A percentile compares a stretch with the other conserved stretches of the same genome.
Evolutionary conservation across 2,888 invertebrate species (phyloP).

Genomic region (Chloroclysta siterata): DNA sequence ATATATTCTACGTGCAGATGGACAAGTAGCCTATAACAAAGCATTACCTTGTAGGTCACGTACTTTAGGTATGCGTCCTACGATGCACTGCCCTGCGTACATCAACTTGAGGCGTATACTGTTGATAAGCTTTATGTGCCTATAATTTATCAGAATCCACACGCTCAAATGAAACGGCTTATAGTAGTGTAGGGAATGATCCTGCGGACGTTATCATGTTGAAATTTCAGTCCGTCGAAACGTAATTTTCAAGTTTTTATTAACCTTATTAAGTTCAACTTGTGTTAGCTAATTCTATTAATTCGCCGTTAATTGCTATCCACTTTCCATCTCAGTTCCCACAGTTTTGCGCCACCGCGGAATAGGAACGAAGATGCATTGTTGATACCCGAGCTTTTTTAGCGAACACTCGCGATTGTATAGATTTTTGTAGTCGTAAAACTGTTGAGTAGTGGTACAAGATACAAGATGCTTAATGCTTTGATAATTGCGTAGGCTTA

Average conservation of each 20-base stretch:
- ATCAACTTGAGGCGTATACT: too few species aligned
- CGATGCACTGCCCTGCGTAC: too few species aligned
- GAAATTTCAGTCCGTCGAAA: neutral
- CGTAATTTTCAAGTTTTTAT: neutral
- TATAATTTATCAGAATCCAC: too few species aligned
- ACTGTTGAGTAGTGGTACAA: slow-evolving; percentile 3
- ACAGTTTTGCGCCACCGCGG: slow-evolving; percentile 60
- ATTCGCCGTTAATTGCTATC: slow-evolving; percentile 10
- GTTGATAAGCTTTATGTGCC: too few species aligned
- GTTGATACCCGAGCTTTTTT: slow-evolving; percentile 37
- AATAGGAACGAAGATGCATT: slow-evolving; percentile 52
- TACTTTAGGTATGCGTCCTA: too few species aligned
- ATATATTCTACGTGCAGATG: too few species aligned
- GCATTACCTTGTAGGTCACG: too few species aligned
- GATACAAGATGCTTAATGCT: neutral
- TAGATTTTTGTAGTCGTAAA: slow-evolving; percentile 26
- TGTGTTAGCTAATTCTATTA: slow-evolving; percentile 6
- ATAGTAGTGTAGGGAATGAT: too few species aligned
- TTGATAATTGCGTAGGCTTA: too few species aligned
- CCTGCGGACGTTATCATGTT: too few species aligned
- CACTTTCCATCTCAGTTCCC: slow-evolving; percentile 66
- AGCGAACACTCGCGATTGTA: slow-evolving; percentile 20
- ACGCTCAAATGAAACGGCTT: too few species aligned
- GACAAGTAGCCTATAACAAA: too few species aligned
- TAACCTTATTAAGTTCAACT: neutral